Conservation (phyloP, 2,797 vertebrate genomes). For the Presbytis comata region DNA sequence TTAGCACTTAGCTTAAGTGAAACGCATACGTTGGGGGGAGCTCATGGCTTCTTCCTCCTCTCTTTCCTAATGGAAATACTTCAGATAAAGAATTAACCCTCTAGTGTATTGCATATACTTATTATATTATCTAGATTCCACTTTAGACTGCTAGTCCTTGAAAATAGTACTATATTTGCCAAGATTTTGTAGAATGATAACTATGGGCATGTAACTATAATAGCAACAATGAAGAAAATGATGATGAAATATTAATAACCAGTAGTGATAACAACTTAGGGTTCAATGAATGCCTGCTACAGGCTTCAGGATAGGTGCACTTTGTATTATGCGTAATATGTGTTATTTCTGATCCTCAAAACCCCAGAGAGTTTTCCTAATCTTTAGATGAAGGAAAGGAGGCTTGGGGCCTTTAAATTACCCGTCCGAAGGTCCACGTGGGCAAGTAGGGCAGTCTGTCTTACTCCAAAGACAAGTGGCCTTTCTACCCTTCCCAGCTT, state of each 20-base stretch:
- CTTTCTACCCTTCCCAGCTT: neutral
- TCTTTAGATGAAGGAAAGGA: neutral
- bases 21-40: neutral
- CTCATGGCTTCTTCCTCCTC: neutral
- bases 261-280: neutral
- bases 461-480: neutral
- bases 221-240: neutral
- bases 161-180: neutral
- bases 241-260: neutral
- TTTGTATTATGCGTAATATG: neutral
- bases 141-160: neutral
- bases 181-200: neutral
- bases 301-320: neutral
- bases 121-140: neutral
- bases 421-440: neutral
- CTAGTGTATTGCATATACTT: conserved; percentile 51
- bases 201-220: neutral
- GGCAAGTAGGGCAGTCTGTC: neutral
- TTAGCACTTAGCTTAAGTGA: conserved; percentile 74
- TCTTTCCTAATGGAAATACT: conserved; percentile 61
- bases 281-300: neutral
- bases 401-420: neutral
- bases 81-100: conserved; percentile 48
- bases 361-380: neutral
- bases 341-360: neutral